Evolutionary conservation across 2,113 vertebrate genomes (phyloP).

Genomic region (Kryptolebias marmoratus): DNA sequence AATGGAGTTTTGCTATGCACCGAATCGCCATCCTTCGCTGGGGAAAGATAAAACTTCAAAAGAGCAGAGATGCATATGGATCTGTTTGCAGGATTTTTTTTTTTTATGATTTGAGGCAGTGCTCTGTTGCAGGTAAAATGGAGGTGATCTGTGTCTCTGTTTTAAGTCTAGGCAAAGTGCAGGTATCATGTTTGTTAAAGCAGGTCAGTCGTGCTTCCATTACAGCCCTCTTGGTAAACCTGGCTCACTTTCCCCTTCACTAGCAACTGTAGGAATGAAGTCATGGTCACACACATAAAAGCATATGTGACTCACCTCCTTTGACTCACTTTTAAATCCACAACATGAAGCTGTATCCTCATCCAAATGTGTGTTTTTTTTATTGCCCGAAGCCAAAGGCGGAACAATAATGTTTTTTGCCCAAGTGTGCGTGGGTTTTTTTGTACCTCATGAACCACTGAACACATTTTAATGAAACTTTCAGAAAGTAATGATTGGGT

Average conservation of each 20-base stretch:
- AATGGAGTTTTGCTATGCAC: constrained; percentile 67
- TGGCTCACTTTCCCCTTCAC: constrained; percentile 56
- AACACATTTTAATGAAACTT: no score
- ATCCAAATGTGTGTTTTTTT: neutral
- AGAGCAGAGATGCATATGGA: constrained; percentile 51
- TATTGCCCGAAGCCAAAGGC: no score
- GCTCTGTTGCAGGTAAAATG: constrained; percentile 39
- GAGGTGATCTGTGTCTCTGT: constrained; percentile 56
- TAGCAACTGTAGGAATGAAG: constrained; percentile 53
- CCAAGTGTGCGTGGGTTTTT: no score
- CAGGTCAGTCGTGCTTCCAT: constrained; percentile 66
- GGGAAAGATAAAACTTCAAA: constrained; percentile 81
- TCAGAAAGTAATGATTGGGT: no score
- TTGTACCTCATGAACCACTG: no score
- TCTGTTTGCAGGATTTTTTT: constrained; percentile 47
- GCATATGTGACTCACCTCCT: constrained; percentile 31
- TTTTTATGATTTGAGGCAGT: constrained; percentile 8
- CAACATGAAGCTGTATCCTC: constrained; percentile 29
- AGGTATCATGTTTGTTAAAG: constrained; percentile 62
- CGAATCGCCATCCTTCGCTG: constrained; percentile 63
- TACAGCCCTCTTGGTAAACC: constrained; percentile 53
- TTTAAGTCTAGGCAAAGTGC: constrained; percentile 59
- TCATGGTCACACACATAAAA: constrained; percentile 28
- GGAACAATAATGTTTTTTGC: no score
- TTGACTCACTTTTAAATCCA: constrained; percentile 47